Base-by-base conservation (phyloP, 2,113 vertebrate species). In the Saguinus imperator region DNA sequence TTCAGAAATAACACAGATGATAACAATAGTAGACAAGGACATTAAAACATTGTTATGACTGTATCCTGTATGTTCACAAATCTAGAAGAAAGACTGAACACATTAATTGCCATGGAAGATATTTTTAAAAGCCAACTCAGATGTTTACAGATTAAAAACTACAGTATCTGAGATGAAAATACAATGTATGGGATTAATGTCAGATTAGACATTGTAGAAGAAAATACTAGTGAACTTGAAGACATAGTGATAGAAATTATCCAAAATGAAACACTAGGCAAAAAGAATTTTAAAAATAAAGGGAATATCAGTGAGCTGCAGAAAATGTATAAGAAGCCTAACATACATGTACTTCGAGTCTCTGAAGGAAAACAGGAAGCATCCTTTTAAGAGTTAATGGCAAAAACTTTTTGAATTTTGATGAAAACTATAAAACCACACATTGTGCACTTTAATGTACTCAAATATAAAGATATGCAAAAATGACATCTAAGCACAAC, bases 111-210 rank as follows among this genome's bases (percentile, higher is more conserved):
- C 17, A 40, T 70, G 20, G 45, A 79, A 75, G 32, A 37, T 43
- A 80, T 48, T 48, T 76, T 94, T 27, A 85, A 89, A 37, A 76
- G 29, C 37, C 27, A 72, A 79, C 35, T 93, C 37, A 76, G 23
- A 82, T 18, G 86, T 95, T 94, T 86, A 89, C 55, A 91, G 79
- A 40, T 85, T 85, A 23, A 76, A 75, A 70, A 48, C 45, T 58
- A 32, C 20, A 55, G 14, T 84, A 23, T 91, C 32, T 80, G 35
- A 58, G 72, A 89, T 84, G 50, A 94, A 95, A 87, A 75, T 80
- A 81, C 21, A 23, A 20, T 76, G 5, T 16, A 55, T 75, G 17
- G 37, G 29, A 95, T 92, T 89, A 89, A 61, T 6, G 70, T 43
- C 17, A 58, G 16, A 73, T 73, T 66, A 82, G 10, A 52, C 11